Percentiles rank a stretch among this genome's conserved stretches.
phyloP scores from a whole-genome alignment of 2,888 invertebrate genomes.

The Oegoconia quadripuncta region DNA sequence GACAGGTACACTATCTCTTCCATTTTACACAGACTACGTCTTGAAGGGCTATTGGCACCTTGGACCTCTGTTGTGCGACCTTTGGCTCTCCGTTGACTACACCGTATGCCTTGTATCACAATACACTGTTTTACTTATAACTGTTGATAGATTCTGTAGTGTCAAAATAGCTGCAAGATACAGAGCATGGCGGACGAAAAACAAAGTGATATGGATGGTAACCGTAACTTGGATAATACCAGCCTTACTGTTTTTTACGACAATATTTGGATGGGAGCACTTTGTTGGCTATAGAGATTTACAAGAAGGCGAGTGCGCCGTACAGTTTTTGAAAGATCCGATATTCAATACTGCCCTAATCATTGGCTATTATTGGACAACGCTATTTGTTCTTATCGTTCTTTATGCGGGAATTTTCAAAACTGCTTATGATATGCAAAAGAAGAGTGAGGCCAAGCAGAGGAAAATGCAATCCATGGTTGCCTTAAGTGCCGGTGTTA shows the following conservation, averaged over 20 bases:
- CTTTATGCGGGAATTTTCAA: constrained; percentile 98
- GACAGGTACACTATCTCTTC: constrained; percentile 97
- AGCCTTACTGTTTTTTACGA: constrained; percentile 96
- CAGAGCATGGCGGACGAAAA: constrained; percentile 97
- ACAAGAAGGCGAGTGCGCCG: constrained; percentile 93
- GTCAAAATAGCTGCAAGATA: constrained; percentile 99
- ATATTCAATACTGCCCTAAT: constrained; percentile 98
- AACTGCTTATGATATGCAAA: constrained; percentile 98
- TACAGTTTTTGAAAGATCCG: constrained; percentile 98
- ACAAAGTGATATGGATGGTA: constrained; percentile 96
- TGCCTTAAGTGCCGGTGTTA: constrained; percentile 91
- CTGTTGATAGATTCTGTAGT: constrained; percentile 98
- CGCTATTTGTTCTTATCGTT: constrained; percentile 95
- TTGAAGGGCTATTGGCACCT: constrained; percentile 98
- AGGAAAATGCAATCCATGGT: constrained; percentile 97
- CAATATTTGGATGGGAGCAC: constrained; percentile 99
- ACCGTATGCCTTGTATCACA: constrained; percentile 99
- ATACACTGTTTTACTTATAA: constrained; percentile 98
- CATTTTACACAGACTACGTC: constrained; percentile 98
- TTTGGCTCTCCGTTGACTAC: constrained; percentile 99
- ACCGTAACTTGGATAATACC: constrained; percentile 98
- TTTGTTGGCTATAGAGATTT: constrained; percentile 96
- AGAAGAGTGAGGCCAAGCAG: constrained; percentile 97
- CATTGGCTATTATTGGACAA: constrained; percentile 98
- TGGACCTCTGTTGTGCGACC: constrained; percentile 96